These are phyloP conservation scores for Mastomys natalensis DNA, from an alignment of 2,113 vertebrate species.

Conservation along the genomic window DNA sequence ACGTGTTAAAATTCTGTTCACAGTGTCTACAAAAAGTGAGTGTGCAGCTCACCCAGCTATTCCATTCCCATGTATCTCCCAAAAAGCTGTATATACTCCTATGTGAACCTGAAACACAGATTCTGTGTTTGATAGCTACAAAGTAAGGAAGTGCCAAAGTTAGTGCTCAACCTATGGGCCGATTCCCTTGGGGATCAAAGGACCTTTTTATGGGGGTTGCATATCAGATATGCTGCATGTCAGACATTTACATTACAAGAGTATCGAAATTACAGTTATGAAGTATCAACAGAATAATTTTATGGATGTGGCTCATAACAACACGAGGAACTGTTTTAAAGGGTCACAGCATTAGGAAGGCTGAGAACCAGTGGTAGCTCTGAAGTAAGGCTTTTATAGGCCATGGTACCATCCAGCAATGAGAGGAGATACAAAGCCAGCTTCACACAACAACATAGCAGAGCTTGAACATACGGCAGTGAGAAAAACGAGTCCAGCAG, in stretches of 20 bases:
- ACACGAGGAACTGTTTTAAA: not conserved
- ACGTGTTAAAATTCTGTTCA: not conserved
- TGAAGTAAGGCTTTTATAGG: slow-evolving; percentile 4
- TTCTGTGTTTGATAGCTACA: not conserved
- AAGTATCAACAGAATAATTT: not conserved
- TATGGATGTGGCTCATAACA: not conserved
- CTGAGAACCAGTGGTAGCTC: not conserved
- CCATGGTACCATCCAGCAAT: not conserved
- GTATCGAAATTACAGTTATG: not conserved
- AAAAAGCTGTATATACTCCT: not conserved
- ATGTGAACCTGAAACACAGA: not conserved
- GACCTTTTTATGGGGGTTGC: not conserved
- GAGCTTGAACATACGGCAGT: not conserved
- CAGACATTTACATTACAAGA: not conserved
- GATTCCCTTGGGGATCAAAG: not conserved
- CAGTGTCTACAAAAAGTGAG: not conserved
- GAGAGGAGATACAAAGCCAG: not conserved
- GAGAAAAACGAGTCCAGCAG: not conserved
- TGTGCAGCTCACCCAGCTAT: not conserved
- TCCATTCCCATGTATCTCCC: not conserved
- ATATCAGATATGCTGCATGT: not conserved
- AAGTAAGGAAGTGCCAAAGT: not conserved
- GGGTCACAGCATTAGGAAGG: not conserved
- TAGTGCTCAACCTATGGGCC: not conserved
- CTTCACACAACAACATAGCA: not conserved